Evolutionary conservation across 1,140 invertebrate species (phyloP).

Genomic region (Heliconius eleuchia): DNA sequence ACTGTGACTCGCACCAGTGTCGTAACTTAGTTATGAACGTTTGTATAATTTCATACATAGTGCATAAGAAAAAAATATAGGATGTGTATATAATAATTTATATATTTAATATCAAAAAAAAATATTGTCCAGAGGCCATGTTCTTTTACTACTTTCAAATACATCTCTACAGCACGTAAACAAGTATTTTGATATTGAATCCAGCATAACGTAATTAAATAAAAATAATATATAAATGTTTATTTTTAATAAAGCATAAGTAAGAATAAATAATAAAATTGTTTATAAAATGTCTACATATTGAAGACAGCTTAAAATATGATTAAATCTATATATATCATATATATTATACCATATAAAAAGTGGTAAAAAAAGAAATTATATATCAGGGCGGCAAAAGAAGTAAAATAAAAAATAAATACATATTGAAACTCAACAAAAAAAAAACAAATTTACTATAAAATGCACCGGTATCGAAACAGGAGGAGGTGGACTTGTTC

Average conservation of each 20-base stretch:
- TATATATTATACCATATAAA: neutral
- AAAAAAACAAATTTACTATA: slow-evolving; percentile 43
- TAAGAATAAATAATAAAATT: neutral
- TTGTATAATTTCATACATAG: slow-evolving; percentile 36
- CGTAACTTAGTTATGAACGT: slow-evolving; percentile 42
- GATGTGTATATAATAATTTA: slow-evolving; percentile 13
- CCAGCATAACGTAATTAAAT: slow-evolving; percentile 7
- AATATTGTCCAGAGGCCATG: slow-evolving; percentile 56
- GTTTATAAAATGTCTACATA: neutral
- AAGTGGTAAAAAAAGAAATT: slow-evolving; percentile 39
- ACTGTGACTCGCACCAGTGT: slow-evolving; percentile 69
- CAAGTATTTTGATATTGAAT: neutral
- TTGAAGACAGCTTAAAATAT: neutral
- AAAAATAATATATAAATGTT: neutral
- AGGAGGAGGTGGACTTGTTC: slow-evolving; percentile 75
- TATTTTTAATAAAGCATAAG: neutral
- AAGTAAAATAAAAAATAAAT: slow-evolving; percentile 43
- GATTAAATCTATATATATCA: neutral
- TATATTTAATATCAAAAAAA: slow-evolving; percentile 33
- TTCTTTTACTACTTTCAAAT: slow-evolving; percentile 20
- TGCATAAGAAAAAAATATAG: slow-evolving; percentile 26
- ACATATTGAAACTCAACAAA: slow-evolving; percentile 10
- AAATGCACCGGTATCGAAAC: slow-evolving; percentile 61
- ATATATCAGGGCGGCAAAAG: slow-evolving; percentile 72
- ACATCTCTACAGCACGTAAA: neutral